These are phyloP conservation scores for Pentalonia nigronervosa DNA, from an alignment of 1,140 invertebrate genomes.

Conservation along the genomic window DNA sequence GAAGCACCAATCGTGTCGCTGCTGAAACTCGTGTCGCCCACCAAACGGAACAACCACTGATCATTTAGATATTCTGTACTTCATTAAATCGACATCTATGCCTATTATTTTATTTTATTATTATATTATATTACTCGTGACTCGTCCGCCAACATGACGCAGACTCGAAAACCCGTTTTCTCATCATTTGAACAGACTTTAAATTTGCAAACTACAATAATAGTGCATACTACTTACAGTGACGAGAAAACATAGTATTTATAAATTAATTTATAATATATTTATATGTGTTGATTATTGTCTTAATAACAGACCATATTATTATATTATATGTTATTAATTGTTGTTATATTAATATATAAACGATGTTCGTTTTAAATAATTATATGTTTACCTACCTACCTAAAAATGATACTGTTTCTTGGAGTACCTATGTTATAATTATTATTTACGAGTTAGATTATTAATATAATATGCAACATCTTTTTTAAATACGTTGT, in stretches of 20 bases:
- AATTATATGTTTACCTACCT: not conserved
- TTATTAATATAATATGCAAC: not conserved
- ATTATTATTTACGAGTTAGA: not conserved
- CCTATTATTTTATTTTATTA: constrained; percentile 28
- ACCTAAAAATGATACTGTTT: not conserved
- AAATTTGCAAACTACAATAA: not conserved
- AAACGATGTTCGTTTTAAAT: not conserved
- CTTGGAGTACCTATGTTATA: not conserved
- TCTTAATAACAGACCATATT: not conserved
- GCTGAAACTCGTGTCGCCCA: constrained; percentile 80
- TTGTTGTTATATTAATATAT: constrained; percentile 13
- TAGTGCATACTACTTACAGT: not conserved
- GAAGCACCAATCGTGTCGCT: constrained; percentile 85
- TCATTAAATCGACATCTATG: not conserved
- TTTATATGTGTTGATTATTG: not conserved
- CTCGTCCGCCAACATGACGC: not conserved
- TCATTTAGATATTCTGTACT: not conserved
- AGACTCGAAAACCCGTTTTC: not conserved
- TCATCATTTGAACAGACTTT: not conserved
- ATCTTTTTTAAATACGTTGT: not conserved
- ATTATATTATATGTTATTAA: constrained; percentile 34
- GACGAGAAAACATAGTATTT: not conserved
- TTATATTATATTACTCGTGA: not conserved
- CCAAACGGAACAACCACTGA: constrained; percentile 65
- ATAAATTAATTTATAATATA: constrained; percentile 5